Evolutionary conservation across 2,888 invertebrate genomes (phyloP), one percentile per base, ranked within the genome.

Genomic region (Phengaris arion): DNA sequence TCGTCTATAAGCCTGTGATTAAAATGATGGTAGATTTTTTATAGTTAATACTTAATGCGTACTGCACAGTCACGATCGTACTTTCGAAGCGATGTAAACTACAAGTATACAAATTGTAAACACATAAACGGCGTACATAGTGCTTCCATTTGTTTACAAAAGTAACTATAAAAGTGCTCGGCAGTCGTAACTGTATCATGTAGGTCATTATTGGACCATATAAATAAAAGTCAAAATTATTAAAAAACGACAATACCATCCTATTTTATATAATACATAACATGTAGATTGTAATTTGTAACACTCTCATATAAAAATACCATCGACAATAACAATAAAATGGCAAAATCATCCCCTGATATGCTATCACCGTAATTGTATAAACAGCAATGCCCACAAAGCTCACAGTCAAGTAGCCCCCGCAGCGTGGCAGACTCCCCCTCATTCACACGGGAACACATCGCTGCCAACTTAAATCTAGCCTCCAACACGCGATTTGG

Each of bases 391-490:
- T 12, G 64, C 35, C 64, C 45, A 64, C 59, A 64, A 22, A 22
- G 22, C 59, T 59, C 59, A 48, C 52, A 35, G 64, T 64, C 64
- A 64, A 64, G 64, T 45, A 35, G 64, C 64, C 35, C 64, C 64
- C 64, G 12, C 45, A 5, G 35, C 6, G 64, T 12, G 64, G 59
- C 64, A 2, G 64, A 74, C 52, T 79, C 75, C 77, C 79, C 78
- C 76, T 76, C 81, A 83, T 85, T 90, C 90, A 89, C 90, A 90
- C 87, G 90, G 89, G 89, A 90, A 90, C 85, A 64, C 15, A 35
- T 64, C 68, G 75, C 68, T 69, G 69, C 68, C 70, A 77, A 68
- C 55, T 54, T 76, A 68, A 8, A 64, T 48, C 69, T 15, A 68
- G 64, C 51, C 51, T 13, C 68, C 22, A 57, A 45, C 76, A 78